A percentile compares a stretch with the other conserved stretches of the same genome.
Evolutionary conservation across 2,113 vertebrate species (phyloP).

Genomic region (Isurus oxyrinchus): DNA sequence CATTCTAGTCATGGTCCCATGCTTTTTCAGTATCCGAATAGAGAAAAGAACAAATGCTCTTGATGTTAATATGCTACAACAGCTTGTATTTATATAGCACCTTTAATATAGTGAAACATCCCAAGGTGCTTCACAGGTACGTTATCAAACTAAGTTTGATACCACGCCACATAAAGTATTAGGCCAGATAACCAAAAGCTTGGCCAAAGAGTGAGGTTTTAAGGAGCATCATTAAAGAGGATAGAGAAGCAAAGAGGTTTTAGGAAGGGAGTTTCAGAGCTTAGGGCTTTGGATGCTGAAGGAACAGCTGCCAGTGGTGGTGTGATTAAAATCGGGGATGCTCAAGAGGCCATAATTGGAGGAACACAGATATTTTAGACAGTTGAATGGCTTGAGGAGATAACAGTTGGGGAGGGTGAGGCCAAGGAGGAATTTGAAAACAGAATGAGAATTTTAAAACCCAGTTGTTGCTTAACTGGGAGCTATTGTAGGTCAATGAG

Average conservation of each 20-base stretch:
- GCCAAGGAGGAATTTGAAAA: too few species aligned
- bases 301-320: background rate
- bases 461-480: too few species aligned
- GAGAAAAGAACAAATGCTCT: background rate
- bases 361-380: background rate
- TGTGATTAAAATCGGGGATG: background rate
- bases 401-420: too few species aligned
- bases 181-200: background rate
- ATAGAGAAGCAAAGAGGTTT: background rate
- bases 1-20: background rate
- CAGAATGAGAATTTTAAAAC: too few species aligned
- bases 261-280: background rate
- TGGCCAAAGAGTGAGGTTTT: background rate
- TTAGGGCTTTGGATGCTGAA: background rate
- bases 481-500: too few species aligned
- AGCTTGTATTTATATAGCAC: too few species aligned
- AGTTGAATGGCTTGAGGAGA: background rate
- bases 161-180: background rate
- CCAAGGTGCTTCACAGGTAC: background rate
- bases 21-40: background rate
- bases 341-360: background rate
- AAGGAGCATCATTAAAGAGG: background rate
- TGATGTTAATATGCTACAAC: background rate
- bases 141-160: background rate
- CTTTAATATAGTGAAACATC: too few species aligned